Conservation (phyloP, 2,888 invertebrate species). For the Noctuana brunneofusca region DNA sequence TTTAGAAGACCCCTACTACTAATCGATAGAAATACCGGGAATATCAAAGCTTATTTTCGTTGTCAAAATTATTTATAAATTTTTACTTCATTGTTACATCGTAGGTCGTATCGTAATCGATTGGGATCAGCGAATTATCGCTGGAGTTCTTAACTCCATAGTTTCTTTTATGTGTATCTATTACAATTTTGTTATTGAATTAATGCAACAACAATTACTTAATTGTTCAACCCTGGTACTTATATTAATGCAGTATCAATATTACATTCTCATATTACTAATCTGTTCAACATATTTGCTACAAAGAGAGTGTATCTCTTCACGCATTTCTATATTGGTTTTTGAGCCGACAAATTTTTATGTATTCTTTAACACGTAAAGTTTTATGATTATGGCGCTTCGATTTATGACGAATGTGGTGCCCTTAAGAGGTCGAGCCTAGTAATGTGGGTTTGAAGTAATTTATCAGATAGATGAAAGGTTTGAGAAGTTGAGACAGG, state of each 20-base stretch:
- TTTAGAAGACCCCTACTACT: too few relatives aligned
- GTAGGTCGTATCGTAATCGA: too few relatives aligned
- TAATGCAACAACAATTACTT: too few relatives aligned
- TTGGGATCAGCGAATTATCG: too few relatives aligned
- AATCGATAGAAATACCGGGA: too few relatives aligned
- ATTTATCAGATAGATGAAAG: conserved; percentile 6
- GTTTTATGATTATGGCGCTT: conserved; percentile 28
- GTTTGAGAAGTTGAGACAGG: conserved; percentile 1
- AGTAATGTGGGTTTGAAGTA: conserved; percentile 8
- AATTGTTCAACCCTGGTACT: conserved; percentile 4
- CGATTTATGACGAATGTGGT: conserved; percentile 27
- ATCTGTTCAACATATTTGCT: conserved; percentile 14
- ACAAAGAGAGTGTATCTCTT: conserved; percentile 10
- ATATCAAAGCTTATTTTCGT: too few relatives aligned
- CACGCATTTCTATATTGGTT: conserved; percentile 20
- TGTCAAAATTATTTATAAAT: too few relatives aligned
- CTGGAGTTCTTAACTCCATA: too few relatives aligned
- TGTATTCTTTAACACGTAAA: conserved; percentile 14
- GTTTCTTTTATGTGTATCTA: too few relatives aligned
- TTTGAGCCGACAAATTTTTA: conserved; percentile 22
- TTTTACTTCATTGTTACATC: too few relatives aligned
- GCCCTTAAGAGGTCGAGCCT: conserved; percentile 10
- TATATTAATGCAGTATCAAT: background rate
- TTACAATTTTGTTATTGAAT: too few relatives aligned
- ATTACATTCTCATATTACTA: conserved; percentile 7